Evolutionary conservation across 2,888 invertebrate genomes (phyloP).

Genomic region (Griposia aprilina): DNA sequence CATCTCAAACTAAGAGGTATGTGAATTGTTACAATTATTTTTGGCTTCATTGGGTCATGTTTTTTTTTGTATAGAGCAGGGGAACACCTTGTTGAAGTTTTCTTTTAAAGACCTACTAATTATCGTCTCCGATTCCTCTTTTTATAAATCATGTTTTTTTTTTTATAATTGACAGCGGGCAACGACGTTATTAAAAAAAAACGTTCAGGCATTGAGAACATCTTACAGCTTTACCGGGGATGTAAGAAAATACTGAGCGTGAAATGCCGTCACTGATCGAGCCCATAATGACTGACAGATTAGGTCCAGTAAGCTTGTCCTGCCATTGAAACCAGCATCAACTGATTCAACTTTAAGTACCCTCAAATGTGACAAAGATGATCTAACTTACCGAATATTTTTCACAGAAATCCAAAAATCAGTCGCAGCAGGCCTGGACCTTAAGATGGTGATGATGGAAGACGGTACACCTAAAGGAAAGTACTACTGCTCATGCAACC

Average conservation of each 20-base stretch:
- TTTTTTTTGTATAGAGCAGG: background rate
- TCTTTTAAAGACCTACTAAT: background rate
- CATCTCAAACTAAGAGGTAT: background rate
- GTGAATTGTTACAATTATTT: background rate
- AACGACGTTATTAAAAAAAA: background rate
- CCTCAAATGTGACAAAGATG: background rate
- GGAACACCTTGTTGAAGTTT: background rate
- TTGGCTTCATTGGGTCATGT: too few species aligned
- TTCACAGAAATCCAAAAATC: slow-evolving; percentile 15
- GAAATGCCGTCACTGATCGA: background rate
- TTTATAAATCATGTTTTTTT: background rate
- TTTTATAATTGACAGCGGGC: too few species aligned
- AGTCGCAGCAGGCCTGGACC: slow-evolving; percentile 8
- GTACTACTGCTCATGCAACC: slow-evolving; percentile 33
- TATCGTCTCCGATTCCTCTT: too few species aligned
- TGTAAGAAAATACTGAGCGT: background rate
- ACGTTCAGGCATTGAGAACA: background rate
- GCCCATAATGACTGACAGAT: background rate
- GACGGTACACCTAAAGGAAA: slow-evolving; percentile 9
- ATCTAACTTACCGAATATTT: slow-evolving; percentile 11
- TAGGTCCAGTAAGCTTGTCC: background rate
- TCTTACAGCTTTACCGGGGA: background rate
- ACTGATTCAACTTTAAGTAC: background rate
- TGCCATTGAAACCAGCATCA: background rate
- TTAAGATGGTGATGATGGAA: slow-evolving; percentile 5